These are phyloP conservation scores for Rhodophaea formosa DNA, from an alignment of 2,888 invertebrate genomes.

Conservation along the genomic window DNA sequence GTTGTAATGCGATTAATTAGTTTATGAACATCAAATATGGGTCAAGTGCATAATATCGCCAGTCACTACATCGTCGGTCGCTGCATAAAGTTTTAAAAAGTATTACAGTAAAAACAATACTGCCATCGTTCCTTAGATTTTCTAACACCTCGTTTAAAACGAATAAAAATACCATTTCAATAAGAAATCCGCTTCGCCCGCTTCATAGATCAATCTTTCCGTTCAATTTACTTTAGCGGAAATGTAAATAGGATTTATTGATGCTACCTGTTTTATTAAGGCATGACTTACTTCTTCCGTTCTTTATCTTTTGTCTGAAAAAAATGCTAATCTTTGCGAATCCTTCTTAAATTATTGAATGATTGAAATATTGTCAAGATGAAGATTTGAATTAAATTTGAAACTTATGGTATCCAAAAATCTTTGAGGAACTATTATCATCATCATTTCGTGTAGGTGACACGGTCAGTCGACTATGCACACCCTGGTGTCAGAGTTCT, in stretches of 20 bases:
- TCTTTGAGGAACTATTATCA: not conserved
- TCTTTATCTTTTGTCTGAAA: not conserved
- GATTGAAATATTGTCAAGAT: not conserved
- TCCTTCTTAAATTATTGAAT: not conserved
- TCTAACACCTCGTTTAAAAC: not conserved
- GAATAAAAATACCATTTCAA: slow-evolving; percentile 23
- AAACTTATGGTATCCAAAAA: not conserved
- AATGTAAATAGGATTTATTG: slow-evolving; percentile 32
- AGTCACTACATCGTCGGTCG: too few relatives aligned
- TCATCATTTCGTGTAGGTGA: not conserved
- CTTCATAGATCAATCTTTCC: slow-evolving; percentile 32
- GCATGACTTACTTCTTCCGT: slow-evolving; percentile 11
- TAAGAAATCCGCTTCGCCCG: slow-evolving; percentile 26
- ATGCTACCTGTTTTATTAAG: slow-evolving; percentile 27
- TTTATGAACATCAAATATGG: too few relatives aligned
- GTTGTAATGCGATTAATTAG: too few relatives aligned
- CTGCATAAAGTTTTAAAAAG: too few relatives aligned
- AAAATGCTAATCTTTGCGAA: not conserved
- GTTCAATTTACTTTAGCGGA: slow-evolving; percentile 29
- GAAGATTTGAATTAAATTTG: not conserved
- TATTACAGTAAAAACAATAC: too few relatives aligned
- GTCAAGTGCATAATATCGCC: too few relatives aligned
- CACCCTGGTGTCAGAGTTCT: too few relatives aligned
- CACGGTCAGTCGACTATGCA: too few relatives aligned
- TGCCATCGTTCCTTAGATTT: not conserved